A percentile compares a stretch with the other conserved stretches of the same genome.
These are phyloP conservation scores for Leptopilina boulardi DNA, from an alignment of 1,140 invertebrate genomes.

Conservation along the genomic window DNA sequence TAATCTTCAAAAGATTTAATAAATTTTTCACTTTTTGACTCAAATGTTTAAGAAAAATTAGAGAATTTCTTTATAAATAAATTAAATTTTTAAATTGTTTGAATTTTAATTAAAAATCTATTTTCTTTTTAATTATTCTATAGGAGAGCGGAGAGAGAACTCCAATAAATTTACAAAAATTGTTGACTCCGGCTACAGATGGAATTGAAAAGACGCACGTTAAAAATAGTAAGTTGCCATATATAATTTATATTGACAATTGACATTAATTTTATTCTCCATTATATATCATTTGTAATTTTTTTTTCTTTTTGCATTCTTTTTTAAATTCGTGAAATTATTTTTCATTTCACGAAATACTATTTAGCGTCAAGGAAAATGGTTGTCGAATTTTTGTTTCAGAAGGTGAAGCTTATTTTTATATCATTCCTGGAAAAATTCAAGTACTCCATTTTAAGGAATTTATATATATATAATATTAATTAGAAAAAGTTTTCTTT, in stretches of 20 bases:
- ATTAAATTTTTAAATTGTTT: too few species aligned
- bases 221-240: slow-evolving; percentile 79
- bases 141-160: slow-evolving; percentile 75
- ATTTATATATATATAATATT: slow-evolving; percentile 3
- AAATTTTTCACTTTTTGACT: too few species aligned
- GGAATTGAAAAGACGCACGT: slow-evolving; percentile 81
- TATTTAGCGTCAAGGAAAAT: slow-evolving; percentile 19
- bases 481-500: not conserved
- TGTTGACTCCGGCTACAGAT: slow-evolving; percentile 89
- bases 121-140: slow-evolving; percentile 31
- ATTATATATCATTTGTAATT: not conserved
- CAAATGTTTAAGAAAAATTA: too few species aligned
- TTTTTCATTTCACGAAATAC: slow-evolving; percentile 31
- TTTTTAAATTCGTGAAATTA: not conserved
- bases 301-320: too few species aligned
- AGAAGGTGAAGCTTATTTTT: slow-evolving; percentile 33
- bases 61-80: too few species aligned
- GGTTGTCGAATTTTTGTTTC: slow-evolving; percentile 32
- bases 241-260: not conserved
- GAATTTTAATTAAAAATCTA: too few species aligned
- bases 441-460: slow-evolving; percentile 7
- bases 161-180: slow-evolving; percentile 87
- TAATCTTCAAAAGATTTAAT: too few species aligned
- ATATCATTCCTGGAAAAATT: slow-evolving; percentile 17
- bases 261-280: not conserved